These are phyloP conservation scores for Varecia variegata DNA, from an alignment of 2,797 vertebrate species.

Conservation along the genomic window DNA sequence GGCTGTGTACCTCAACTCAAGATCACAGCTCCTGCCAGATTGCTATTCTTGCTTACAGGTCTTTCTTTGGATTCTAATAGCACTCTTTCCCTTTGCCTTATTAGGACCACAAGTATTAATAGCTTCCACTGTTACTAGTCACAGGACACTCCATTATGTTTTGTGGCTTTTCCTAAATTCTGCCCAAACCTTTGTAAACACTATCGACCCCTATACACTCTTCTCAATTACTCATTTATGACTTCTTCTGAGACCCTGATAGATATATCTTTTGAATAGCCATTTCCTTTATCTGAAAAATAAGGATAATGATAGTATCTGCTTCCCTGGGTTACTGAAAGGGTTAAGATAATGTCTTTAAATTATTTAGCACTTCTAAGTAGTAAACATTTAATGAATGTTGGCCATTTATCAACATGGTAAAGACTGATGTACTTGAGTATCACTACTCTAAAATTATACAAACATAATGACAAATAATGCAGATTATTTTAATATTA, in stretches of 20 bases:
- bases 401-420: neutral
- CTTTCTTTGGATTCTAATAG: conserved; percentile 19
- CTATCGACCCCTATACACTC: neutral
- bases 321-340: neutral
- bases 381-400: conserved; percentile 52
- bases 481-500: neutral
- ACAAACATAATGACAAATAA: neutral
- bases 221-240: conserved; percentile 3
- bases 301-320: conserved; percentile 19
- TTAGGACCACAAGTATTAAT: neutral
- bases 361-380: conserved; percentile 2
- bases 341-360: neutral
- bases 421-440: neutral
- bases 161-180: conserved; percentile 11
- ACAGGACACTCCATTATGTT: neutral
- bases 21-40: neutral
- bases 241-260: neutral
- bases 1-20: neutral
- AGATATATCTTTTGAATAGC: neutral
- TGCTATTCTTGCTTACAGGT: neutral
- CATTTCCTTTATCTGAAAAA: conserved; percentile 53
- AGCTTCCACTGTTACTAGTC: neutral
- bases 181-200: neutral
- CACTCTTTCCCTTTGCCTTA: neutral
- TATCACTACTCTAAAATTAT: conserved; percentile 6